Conservation (phyloP, 2,113 vertebrate genomes). For the Chaetops frenatus region DNA sequence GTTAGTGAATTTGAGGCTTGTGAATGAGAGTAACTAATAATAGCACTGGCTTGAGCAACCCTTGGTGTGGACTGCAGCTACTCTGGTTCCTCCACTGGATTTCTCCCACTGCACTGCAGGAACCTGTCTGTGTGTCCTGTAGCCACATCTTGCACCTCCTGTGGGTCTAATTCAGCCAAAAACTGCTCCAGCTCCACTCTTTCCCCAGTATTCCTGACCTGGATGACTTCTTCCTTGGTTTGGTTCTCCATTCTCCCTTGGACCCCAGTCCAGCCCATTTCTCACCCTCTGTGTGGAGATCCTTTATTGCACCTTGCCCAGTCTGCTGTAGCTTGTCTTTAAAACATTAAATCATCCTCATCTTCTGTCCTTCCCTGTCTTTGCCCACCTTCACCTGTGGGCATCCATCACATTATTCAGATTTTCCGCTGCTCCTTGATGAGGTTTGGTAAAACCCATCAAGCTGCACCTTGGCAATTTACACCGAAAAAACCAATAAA, state of each 20-base stretch:
- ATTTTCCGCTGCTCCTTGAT: background rate
- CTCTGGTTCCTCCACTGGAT: background rate
- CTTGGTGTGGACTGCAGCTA: background rate
- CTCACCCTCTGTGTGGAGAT: background rate
- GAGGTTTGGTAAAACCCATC: background rate
- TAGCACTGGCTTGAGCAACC: background rate
- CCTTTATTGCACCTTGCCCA: background rate
- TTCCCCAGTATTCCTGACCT: background rate
- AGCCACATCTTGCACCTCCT: background rate
- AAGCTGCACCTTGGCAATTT: background rate
- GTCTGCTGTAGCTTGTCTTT: background rate
- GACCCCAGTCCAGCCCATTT: background rate
- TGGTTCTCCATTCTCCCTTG: background rate
- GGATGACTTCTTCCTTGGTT: background rate
- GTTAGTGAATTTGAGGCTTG: slow-evolving; percentile 48
- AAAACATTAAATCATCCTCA: background rate
- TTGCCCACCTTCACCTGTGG: background rate
- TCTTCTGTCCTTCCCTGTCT: background rate
- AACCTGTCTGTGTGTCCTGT: fast-evolving
- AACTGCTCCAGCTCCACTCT: background rate
- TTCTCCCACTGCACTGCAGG: background rate
- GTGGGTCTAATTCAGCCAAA: background rate
- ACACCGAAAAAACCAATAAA: background rate
- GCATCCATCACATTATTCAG: background rate
- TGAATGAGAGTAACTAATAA: slow-evolving; percentile 45